Evolutionary conservation across 2,888 invertebrate species (phyloP).

Genomic region (Tenthredo distinguenda): DNA sequence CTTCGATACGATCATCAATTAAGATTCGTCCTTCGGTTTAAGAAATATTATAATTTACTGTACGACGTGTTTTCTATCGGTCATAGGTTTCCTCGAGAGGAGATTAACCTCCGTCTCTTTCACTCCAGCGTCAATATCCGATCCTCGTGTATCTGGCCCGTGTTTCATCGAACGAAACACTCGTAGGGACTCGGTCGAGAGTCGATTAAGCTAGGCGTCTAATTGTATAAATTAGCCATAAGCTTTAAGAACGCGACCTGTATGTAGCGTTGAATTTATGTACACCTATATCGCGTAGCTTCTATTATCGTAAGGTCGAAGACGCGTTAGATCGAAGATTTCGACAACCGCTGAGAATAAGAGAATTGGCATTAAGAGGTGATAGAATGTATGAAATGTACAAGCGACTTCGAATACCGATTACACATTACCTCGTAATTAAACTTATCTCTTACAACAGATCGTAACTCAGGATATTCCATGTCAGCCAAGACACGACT

Average conservation of each 20-base stretch:
- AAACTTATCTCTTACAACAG: conserved; percentile 16
- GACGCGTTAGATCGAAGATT: conserved; percentile 11
- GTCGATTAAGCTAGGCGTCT: conserved; percentile 47
- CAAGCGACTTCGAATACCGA: neutral
- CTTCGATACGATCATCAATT: neutral
- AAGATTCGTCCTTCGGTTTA: neutral
- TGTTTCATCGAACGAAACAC: conserved; percentile 46
- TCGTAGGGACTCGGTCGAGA: conserved; percentile 31
- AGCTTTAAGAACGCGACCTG: conserved; percentile 11
- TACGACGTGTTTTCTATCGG: conserved; percentile 1
- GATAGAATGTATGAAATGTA: neutral
- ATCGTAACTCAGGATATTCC: conserved; percentile 9
- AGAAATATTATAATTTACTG: conserved; percentile 10
- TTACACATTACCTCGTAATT: conserved; percentile 15
- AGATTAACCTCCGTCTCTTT: conserved; percentile 4
- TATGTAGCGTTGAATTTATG: conserved; percentile 18
- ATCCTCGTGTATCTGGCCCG: conserved; percentile 1
- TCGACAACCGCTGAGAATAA: neutral
- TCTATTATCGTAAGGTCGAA: conserved; percentile 11
- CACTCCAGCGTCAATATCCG: conserved; percentile 28
- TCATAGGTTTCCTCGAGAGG: neutral
- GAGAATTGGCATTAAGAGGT: neutral
- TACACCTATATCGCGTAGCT: conserved; percentile 23
- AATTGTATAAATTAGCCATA: conserved; percentile 52
- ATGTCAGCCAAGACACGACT: neutral